These are phyloP conservation scores for Ardeotis arabs DNA, from an alignment of 2,113 vertebrate genomes.

Conservation along the genomic window DNA sequence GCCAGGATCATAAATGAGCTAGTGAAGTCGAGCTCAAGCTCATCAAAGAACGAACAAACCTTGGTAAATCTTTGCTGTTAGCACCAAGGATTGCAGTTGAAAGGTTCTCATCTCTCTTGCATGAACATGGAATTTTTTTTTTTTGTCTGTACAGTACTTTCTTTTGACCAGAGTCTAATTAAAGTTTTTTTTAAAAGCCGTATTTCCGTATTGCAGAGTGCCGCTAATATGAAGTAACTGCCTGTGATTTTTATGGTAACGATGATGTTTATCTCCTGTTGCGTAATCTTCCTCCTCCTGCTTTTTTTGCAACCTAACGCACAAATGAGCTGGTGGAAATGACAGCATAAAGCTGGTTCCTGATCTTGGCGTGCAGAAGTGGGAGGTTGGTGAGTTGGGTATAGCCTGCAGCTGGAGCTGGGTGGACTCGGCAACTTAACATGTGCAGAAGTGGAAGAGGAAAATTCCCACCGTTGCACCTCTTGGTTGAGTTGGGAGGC, in stretches of 20 bases:
- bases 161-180: background rate
- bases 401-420: background rate
- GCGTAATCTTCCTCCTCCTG: background rate
- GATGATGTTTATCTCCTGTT: background rate
- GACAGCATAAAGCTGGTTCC: background rate
- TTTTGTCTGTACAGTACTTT: background rate
- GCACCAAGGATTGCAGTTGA: background rate
- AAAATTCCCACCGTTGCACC: background rate
- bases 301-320: background rate
- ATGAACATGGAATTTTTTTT: background rate
- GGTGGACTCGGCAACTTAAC: background rate
- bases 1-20: background rate
- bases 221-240: background rate
- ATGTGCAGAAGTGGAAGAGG: rapidly evolving
- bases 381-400: rapidly evolving
- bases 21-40: background rate
- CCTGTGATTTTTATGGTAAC: background rate
- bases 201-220: background rate
- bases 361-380: background rate
- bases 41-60: background rate
- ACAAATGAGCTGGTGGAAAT: background rate
- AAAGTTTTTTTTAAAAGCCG: background rate
- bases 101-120: background rate
- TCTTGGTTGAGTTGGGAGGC: background rate
- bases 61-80: background rate